Percentiles rank a stretch among this genome's conserved stretches.
These are phyloP conservation scores for Eulithis prunata DNA, from an alignment of 2,888 invertebrate genomes.

Conservation along the genomic window DNA sequence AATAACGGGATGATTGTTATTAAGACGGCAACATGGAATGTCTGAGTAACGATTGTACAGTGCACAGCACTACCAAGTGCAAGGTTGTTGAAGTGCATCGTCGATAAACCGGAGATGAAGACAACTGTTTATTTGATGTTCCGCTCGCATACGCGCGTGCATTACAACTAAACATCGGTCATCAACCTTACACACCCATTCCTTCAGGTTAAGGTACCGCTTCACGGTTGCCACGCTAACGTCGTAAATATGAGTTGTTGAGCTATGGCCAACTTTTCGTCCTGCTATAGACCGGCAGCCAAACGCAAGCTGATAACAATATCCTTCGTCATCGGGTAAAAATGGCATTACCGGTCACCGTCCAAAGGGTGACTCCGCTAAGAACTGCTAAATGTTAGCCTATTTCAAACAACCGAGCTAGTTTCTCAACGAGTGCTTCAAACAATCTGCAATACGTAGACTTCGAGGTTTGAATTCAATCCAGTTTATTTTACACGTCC, in stretches of 20 bases:
- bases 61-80: slow-evolving; percentile 66
- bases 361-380: background rate
- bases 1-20: slow-evolving; percentile 61
- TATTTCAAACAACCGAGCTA: no score
- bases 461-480: background rate
- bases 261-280: no score
- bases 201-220: slow-evolving; percentile 54
- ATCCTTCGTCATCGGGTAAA: background rate
- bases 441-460: background rate
- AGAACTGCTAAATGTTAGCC: background rate
- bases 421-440: background rate
- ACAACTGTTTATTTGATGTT: slow-evolving; percentile 81
- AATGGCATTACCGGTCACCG: background rate
- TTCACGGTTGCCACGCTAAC: slow-evolving; percentile 35
- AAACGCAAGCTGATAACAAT: no score
- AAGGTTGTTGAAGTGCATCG: slow-evolving; percentile 78
- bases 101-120: slow-evolving; percentile 78
- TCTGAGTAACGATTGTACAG: slow-evolving; percentile 67
- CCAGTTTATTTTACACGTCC: background rate
- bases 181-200: slow-evolving; percentile 60
- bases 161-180: slow-evolving; percentile 70
- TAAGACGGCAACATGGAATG: slow-evolving; percentile 63
- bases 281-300: no score
- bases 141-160: slow-evolving; percentile 62
- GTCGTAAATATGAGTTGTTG: background rate